Evolutionary conservation across 2,888 invertebrate species (phyloP).

Genomic region (Zelleria hepariella): DNA sequence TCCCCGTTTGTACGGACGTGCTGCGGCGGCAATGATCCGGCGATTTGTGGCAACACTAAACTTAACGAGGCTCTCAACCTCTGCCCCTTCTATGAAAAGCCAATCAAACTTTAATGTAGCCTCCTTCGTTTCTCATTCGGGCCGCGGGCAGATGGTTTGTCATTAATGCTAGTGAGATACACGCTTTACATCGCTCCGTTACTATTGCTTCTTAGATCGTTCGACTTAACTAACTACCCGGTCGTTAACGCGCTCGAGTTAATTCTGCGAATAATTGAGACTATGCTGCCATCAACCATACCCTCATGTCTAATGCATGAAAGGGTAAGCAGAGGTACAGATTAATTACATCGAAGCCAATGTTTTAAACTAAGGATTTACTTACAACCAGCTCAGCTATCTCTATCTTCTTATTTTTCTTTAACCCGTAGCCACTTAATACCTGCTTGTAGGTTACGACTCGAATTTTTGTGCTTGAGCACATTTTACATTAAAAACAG

Average conservation of each 20-base stretch:
- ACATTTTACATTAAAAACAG: no score
- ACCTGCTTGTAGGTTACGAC: no score
- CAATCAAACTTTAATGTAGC: slow-evolving; percentile 55
- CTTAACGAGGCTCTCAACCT: slow-evolving; percentile 42
- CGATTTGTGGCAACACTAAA: slow-evolving; percentile 52
- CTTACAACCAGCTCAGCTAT: no score
- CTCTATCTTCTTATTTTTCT: no score
- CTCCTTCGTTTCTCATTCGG: slow-evolving; percentile 23
- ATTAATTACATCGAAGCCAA: no score
- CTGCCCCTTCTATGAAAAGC: slow-evolving; percentile 48
- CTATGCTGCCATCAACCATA: no score
- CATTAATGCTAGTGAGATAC: slow-evolving; percentile 18
- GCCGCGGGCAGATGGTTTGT: slow-evolving; percentile 6
- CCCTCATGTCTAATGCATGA: no score
- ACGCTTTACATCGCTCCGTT: not conserved
- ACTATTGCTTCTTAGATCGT: not conserved
- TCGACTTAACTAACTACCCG: not conserved
- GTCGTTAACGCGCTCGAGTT: not conserved
- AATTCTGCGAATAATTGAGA: not conserved
- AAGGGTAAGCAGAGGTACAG: no score
- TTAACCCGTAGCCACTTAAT: no score
- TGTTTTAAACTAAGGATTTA: no score
- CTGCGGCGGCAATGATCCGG: slow-evolving; percentile 32
- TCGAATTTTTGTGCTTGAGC: no score
- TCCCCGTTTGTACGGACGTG: slow-evolving; percentile 24